Evolutionary conservation across 2,888 invertebrate species (phyloP), one percentile per base, ranked within the genome.

Genomic region (Leucoptera coffeella): DNA sequence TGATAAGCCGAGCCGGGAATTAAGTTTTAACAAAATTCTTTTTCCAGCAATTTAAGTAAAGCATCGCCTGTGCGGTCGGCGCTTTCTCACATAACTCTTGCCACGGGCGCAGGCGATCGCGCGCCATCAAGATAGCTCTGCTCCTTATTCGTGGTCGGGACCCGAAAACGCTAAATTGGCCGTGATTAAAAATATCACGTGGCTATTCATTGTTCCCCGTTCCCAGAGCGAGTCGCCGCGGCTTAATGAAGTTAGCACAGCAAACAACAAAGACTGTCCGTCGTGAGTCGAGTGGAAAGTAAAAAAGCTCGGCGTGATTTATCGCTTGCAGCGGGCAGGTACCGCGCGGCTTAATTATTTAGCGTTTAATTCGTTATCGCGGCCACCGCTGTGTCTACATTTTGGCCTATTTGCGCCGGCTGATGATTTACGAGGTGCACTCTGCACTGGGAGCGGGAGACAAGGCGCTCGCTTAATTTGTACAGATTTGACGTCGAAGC

Each of bases 311-410:
- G 41, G 42, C 41, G 61, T 67, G 64, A 67, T 65, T 64, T 67
- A 65, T 64, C 47, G 44, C 56, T 35, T 39, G 40, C 39, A 43
- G 45, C 45, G 46, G 46, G 10, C 34, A 32, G 32, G 34, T 30
- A 29, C 24, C 30, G 19, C 27, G 55, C 54, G 54, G n/a, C n/a
- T 58, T 65, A 64, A 65, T 65, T 61, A 67, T 69, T 65, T 61
- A 64, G 51, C 53, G 59, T 65, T 65, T 65, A 67, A 67, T 65
- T 65, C 56, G 55, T 61, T 60, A 69, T 62, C 59, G 51, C 54
- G 50, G 49, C 55, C 50, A 50, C 55, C 47, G 47, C 47, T 47
- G 55, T 54, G 54, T 45, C 50, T 51, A 44, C 47, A 47, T 50
- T 57, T 50, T 53, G 50, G 51, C 59, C 59, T 62, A 62, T 62